phyloP scores from a whole-genome alignment of 2,888 invertebrate species.

The Bhutanitis thaidina region DNA sequence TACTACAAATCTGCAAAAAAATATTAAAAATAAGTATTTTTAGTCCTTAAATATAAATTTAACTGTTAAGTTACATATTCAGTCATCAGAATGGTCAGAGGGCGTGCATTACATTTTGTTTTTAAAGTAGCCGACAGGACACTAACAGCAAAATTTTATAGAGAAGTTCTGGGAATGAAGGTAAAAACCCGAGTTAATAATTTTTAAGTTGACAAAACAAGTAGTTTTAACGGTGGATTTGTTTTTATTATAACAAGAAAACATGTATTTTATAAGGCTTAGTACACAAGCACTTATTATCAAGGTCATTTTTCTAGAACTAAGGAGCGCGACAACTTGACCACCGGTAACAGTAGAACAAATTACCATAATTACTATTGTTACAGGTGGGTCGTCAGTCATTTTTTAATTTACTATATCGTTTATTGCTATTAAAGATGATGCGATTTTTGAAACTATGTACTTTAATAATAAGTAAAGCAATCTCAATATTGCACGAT shows the following conservation, averaged over 20 bases:
- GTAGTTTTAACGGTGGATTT: background rate
- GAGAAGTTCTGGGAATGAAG: constrained; percentile 96
- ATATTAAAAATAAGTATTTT: background rate
- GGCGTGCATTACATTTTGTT: constrained; percentile 96
- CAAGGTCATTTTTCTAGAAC: constrained; percentile 19
- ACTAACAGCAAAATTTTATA: constrained; percentile 91
- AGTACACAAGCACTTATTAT: background rate
- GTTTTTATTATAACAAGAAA: background rate
- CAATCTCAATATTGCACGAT: no score
- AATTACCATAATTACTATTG: no score
- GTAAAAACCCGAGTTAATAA: constrained; percentile 65
- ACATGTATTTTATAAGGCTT: background rate
- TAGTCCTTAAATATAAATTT: background rate
- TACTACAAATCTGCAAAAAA: background rate
- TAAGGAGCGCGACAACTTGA: no score
- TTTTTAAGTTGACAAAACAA: background rate
- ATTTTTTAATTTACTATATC: no score
- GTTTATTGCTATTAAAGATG: no score
- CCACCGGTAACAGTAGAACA: no score
- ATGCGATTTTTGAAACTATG: no score
- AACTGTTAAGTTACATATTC: background rate
- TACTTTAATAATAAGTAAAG: no score
- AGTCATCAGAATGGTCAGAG: constrained; percentile 73
- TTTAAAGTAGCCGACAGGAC: constrained; percentile 96
- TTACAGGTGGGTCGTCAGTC: no score